Conservation (phyloP, 1,140 invertebrate genomes). For the Aporrectodea caliginosa region DNA sequence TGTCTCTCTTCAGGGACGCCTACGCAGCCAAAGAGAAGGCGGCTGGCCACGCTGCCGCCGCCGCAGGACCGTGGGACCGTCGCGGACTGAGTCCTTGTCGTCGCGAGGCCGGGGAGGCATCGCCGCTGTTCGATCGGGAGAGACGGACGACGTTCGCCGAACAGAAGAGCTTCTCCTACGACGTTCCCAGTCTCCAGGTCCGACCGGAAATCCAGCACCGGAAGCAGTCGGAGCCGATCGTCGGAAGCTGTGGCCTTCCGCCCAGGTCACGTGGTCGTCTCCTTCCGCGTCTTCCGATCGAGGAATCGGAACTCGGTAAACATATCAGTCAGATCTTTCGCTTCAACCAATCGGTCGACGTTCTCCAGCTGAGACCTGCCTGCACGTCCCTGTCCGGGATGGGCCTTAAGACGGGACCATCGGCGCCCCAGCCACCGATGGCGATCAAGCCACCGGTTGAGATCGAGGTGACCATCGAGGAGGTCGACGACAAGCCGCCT, state of each 20-base stretch:
- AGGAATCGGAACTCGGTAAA: neutral
- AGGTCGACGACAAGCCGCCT: neutral
- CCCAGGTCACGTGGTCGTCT: neutral
- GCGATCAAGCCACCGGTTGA: neutral
- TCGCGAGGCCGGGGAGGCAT: neutral
- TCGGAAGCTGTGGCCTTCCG: neutral
- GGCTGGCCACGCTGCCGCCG: neutral
- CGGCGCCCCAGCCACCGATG: neutral
- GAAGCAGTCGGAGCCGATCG: conserved; percentile 21
- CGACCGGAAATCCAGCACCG: neutral
- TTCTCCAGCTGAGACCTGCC: neutral
- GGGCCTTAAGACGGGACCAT: neutral
- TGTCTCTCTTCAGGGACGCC: neutral
- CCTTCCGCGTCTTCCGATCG: neutral
- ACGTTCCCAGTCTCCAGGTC: conserved; percentile 9
- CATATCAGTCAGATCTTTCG: neutral
- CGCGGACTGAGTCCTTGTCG: neutral
- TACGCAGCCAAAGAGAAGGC: neutral
- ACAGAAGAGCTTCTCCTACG: conserved; percentile 24
- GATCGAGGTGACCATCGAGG: neutral
- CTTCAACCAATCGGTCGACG: neutral
- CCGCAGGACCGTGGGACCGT: neutral
- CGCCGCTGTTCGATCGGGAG: conserved; percentile 3
- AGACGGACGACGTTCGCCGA: conserved; percentile 4
- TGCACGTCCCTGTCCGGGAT: conserved; percentile 6